Evolutionary conservation across 2,888 invertebrate species (phyloP).

Genomic region (Platypus cylindrus): DNA sequence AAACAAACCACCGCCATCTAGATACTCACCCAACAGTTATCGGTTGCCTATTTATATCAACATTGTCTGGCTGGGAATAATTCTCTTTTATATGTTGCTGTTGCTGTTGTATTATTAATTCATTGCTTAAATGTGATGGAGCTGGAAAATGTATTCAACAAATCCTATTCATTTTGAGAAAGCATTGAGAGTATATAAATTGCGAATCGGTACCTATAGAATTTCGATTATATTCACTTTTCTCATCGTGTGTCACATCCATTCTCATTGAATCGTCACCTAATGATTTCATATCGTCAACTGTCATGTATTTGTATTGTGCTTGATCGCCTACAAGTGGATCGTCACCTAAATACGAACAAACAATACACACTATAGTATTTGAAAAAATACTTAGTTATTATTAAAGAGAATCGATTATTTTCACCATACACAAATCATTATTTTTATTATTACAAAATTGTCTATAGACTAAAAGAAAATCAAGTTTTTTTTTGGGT

Average conservation of each 20-base stretch:
- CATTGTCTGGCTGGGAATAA: constrained; percentile 40
- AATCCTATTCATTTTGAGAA: not conserved
- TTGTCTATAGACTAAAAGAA: too few species aligned
- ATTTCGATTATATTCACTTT: constrained; percentile 33
- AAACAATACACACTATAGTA: too few species aligned
- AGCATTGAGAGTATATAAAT: constrained; percentile 1
- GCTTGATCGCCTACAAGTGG: constrained; percentile 55
- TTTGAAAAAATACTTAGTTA: too few species aligned
- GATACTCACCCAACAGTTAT: constrained; percentile 52
- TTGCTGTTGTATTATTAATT: constrained; percentile 30
- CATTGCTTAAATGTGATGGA: constrained; percentile 26
- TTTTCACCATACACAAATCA: too few species aligned
- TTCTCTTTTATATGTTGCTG: constrained; percentile 28
- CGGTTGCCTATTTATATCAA: constrained; percentile 49
- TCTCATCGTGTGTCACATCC: constrained; percentile 36
- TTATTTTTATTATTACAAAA: too few species aligned
- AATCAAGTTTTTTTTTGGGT: too few species aligned
- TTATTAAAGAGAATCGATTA: too few species aligned
- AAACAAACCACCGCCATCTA: too few species aligned
- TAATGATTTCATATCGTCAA: constrained; percentile 66
- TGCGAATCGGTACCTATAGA: constrained; percentile 30
- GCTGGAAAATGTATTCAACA: constrained; percentile 8
- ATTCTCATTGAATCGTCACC: constrained; percentile 54
- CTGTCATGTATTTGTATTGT: constrained; percentile 67
- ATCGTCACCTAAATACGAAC: constrained; percentile 45